Evolutionary conservation across 2,888 invertebrate species (phyloP), one percentile per base, ranked within the genome.

Genomic region (Habroteleia sp.): DNA sequence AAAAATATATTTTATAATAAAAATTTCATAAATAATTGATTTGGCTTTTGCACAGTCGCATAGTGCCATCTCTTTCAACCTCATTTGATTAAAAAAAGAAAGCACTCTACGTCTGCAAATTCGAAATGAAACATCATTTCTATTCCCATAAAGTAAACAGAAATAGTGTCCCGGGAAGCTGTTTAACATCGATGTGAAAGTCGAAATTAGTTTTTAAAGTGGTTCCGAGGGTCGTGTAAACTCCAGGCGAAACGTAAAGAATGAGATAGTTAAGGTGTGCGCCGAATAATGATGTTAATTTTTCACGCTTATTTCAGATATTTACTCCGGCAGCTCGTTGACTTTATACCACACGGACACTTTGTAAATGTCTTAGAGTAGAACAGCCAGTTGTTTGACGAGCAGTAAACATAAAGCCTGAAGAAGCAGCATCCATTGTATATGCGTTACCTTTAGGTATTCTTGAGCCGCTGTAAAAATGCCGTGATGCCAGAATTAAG

Each of bases 361-460:
- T 44, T 65, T 37, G 65, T 29, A 52, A 33, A 52, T 63, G 31
- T 42, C 52, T 42, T 35, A 50, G 63, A 52, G 63, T 29, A 4
- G 33, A 42, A 42, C 27, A 31, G 56, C 27, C 31, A 42, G 52
- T 65, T 65, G 52, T 54, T 46, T 54, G 54, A 54, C 65, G 65
- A 42, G 65, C 44, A 54, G 65, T 66, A 54, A 54, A 66, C 35
- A 44, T 54, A 35, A 66, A 66, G 54, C 54, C 8, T 42, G 4
- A 29, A 52, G 62, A 29, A 62, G 48, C 41, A 48, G 50, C 58
- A 44, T 44, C 44, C 44, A 35, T 35, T 31, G 44, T 44, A 54
- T 52, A 23, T 35, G 58, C 44, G 35, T 6, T 25, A 35, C 60
- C 46, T 60, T 60, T 46, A 46, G 37, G 23, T 46, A 60, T 60